Conservation (phyloP, 2,113 vertebrate genomes). For the Oenanthe melanoleuca region DNA sequence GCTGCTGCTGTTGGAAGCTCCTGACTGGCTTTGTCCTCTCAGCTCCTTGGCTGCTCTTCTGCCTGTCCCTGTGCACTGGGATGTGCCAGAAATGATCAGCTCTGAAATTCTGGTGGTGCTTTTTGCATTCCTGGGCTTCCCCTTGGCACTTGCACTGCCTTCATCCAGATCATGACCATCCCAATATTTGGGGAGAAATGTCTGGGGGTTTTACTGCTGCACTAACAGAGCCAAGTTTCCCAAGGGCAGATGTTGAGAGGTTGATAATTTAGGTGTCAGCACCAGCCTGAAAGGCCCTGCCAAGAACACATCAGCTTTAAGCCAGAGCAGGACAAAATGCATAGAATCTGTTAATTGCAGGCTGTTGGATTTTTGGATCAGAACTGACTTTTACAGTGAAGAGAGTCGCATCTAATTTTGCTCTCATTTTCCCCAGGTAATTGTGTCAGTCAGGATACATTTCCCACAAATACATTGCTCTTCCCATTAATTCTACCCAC, state of each 20-base stretch:
- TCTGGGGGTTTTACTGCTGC: background rate
- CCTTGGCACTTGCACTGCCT: background rate
- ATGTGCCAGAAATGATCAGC: background rate
- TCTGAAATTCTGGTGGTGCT: background rate
- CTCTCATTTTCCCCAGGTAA: background rate
- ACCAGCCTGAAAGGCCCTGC: background rate
- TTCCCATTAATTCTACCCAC: background rate
- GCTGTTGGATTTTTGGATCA: background rate
- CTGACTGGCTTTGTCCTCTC: background rate
- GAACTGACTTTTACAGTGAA: background rate
- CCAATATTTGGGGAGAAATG: background rate
- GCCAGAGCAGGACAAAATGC: background rate
- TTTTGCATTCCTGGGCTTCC: background rate
- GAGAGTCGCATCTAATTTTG: background rate
- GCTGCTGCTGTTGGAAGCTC: background rate
- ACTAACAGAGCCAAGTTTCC: background rate
- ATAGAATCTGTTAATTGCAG: background rate
- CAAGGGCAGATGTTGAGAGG: background rate
- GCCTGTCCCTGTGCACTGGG: background rate
- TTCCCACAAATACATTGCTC: background rate
- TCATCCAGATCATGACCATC: background rate
- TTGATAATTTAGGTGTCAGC: background rate
- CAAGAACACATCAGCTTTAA: background rate
- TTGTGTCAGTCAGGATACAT: background rate
- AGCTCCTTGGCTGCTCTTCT: background rate